phyloP scores from a whole-genome alignment of 2,888 invertebrate genomes.

The Imbricaverruca yamaguchii region DNA sequence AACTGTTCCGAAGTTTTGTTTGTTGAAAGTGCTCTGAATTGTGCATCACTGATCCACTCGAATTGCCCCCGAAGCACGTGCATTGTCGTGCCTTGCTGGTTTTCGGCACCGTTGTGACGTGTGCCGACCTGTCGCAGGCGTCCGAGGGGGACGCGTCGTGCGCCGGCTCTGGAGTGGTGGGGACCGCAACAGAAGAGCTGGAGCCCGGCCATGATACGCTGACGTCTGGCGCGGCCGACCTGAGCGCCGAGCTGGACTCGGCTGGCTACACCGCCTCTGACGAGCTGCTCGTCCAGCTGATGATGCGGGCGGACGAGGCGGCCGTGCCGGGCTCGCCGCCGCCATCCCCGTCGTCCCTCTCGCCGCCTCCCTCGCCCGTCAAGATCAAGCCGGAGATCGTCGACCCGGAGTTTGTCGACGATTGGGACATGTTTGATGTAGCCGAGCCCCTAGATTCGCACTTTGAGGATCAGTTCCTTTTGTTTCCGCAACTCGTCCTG shows the following conservation, averaged over 20 bases:
- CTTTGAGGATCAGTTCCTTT: background rate
- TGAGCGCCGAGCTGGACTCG: background rate
- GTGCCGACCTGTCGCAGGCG: background rate
- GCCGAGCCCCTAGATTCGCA: background rate
- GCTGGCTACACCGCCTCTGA: background rate
- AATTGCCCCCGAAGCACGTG: too few relatives aligned
- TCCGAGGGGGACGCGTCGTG: background rate
- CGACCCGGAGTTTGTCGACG: background rate
- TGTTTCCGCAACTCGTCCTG: slow-evolving; percentile 5
- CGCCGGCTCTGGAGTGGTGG: background rate
- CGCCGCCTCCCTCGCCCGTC: background rate
- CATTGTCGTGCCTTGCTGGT: too few relatives aligned
- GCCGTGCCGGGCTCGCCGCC: background rate
- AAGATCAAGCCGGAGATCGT: background rate
- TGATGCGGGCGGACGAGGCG: background rate
- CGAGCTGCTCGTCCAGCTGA: background rate
- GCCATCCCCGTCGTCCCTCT: background rate
- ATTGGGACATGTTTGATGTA: background rate
- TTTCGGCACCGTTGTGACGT: too few relatives aligned
- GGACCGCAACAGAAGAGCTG: slow-evolving; percentile 18
- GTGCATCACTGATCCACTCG: too few relatives aligned
- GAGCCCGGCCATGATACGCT: slow-evolving; percentile 2
- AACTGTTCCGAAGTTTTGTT: too few relatives aligned
- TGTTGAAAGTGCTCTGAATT: too few relatives aligned
- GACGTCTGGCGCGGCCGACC: background rate